Base-by-base conservation (phyloP, 2,888 invertebrate species). In the Griposia aprilina region DNA sequence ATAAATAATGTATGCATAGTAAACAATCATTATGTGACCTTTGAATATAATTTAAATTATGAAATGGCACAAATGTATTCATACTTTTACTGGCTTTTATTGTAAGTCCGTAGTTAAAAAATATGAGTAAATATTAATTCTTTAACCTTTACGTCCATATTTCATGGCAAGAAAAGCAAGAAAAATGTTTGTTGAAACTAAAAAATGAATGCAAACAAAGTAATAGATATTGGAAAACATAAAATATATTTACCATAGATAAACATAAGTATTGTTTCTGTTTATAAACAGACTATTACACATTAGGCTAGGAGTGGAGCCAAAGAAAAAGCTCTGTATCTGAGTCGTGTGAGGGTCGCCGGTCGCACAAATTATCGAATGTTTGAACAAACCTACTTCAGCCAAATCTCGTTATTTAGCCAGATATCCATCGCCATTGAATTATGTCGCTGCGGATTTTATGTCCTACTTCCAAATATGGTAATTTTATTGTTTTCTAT, bases 251-350 rank as follows among this genome's bases (percentile, higher is more conserved):
- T 57, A 52, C 50, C 26, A n/a, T 68, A 74, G 20, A 72, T 69
- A 79, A 70, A 65, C 36, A 80, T 71, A 59, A 62, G 63, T 68
- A 70, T 67, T 81, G 57, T 82, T 67, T 71, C 60, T 83, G 80
- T 88, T 83, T 83, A 75, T 80, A 84, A 81, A 87, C 83, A 81
- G 80, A 78, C 67, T 67, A 84, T 86, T 88, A 88, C 83, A 87
- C 86, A 88, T 86, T 86, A 81, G 57, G 82, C 81, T 74, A 87
- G 88, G 88, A 88, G 68, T 67, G n/a, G 77, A 87, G 88, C 88
- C 88, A 88, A 87, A 79, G 52, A 74, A 78, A 80, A 71, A 81
- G 50, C 66, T 62, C 36, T 72, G 63, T 76, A 78, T 68, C 41
- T 63, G 72, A 78, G 41, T 78, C 69, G 78, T 78, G 74, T 82